phyloP scores from a whole-genome alignment of 2,797 vertebrate species.

The Mormyrops boulengeri region DNA sequence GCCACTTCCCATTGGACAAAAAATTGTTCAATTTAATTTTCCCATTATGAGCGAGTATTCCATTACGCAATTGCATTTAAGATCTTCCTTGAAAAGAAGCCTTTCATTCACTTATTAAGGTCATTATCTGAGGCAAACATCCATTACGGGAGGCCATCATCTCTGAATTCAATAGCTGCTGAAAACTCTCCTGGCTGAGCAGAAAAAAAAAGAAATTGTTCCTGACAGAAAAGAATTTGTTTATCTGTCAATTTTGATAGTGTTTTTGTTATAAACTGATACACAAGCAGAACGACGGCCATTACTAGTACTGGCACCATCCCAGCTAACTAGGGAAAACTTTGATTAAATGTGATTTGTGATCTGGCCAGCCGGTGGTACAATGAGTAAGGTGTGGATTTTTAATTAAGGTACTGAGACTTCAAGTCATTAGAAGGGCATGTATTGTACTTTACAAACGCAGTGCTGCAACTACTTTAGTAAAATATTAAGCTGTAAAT shows the following conservation, averaged over 20 bases:
- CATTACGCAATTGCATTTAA: not conserved
- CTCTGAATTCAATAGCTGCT: not conserved
- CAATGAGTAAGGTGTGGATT: not conserved
- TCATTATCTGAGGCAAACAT: not conserved
- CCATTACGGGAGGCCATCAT: not conserved
- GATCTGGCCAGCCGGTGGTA: not conserved
- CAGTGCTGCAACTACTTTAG: not conserved
- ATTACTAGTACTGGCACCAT: not conserved
- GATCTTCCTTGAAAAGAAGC: not conserved
- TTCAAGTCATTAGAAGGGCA: not conserved
- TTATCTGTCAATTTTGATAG: not conserved
- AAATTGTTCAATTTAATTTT: not conserved
- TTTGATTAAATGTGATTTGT: not conserved
- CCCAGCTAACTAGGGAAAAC: not conserved
- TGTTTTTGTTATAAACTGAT: not conserved
- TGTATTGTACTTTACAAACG: not conserved
- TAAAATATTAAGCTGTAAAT: not conserved
- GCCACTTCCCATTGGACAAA: not conserved
- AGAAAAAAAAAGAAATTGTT: not conserved
- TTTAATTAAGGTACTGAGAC: not conserved
- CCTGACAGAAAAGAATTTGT: not conserved
- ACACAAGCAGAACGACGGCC: not conserved
- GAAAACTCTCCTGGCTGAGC: not conserved
- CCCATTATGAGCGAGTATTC: not conserved
- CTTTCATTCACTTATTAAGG: not conserved